Base-by-base conservation (phyloP, 2,797 vertebrate species). In the Lacerta viridis region DNA sequence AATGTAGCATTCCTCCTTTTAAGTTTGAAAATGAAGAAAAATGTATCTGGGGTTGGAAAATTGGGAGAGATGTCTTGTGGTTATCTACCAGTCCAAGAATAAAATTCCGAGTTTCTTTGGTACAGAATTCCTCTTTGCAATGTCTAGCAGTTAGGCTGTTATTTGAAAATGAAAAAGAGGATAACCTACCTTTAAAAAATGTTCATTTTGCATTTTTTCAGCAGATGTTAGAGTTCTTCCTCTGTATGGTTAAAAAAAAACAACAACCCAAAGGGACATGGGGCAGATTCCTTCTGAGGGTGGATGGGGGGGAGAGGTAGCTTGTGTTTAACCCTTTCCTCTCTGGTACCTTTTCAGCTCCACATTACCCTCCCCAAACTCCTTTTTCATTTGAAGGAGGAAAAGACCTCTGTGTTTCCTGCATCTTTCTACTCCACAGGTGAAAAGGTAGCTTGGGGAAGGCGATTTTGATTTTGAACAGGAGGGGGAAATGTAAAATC, bases 1-100 rank as follows among this genome's bases (percentile, higher is more conserved):
- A 97, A 96, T 95, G 91, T 90, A 95, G 88, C 95, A 97, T 97
- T 97, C 93, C 95, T 96, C 91, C 96, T 97, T 97, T 95, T 97
- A 97, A 96, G 95, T 96, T 93, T 96, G 92, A 92, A 96, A 97
- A 96, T 96, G 93, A 97, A 97, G 95, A 96, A 92, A 96, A 97
- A 95, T 95, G 95, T 95, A 94, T 97, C 90, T 96, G 96, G 93
- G 91, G 90, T 96, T 97, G 97, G 97, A 97, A 97, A 97, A 95
- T 97, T 97, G 96, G 97, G 96, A 97, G 93, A 93, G 41, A 95
- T 95, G 93, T 94, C 87, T 93, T 96, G 93, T 95, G 94, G 96
- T 97, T 96, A 95, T 96, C 94, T 96, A 1, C 93, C 89, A 81
- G 90, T 95, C 96, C 97, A 97, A 97, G 96, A 96, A 96, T 91